These are phyloP conservation scores for Fundulus diaphanus DNA, from an alignment of 2,797 vertebrate genomes.

Conservation along the genomic window DNA sequence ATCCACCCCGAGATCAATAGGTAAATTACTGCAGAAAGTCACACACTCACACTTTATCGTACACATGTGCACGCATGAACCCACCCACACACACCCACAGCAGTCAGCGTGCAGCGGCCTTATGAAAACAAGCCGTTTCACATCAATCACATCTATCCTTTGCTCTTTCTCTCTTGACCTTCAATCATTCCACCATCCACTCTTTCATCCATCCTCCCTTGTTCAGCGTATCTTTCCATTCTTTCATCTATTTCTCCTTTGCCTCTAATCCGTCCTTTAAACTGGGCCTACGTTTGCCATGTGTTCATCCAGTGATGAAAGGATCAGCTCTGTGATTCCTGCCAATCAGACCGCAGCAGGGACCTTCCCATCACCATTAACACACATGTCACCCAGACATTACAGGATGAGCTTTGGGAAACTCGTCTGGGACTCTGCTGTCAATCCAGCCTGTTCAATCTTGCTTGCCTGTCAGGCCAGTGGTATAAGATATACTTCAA, in stretches of 20 bases:
- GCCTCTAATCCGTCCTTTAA: constrained; percentile 72
- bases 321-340: constrained; percentile 53
- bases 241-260: constrained; percentile 70
- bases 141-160: constrained; percentile 71
- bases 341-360: constrained; percentile 57
- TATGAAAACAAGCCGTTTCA: constrained; percentile 74
- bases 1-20: constrained; percentile 55
- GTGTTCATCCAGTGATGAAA: constrained; percentile 72
- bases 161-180: constrained; percentile 73
- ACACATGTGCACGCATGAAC: background rate
- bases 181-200: constrained; percentile 68
- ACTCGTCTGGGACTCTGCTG: constrained; percentile 9
- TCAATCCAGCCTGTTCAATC: too few species aligned
- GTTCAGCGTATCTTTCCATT: constrained; percentile 54
- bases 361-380: constrained; percentile 33
- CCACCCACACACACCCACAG: background rate
- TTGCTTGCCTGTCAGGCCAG: too few species aligned
- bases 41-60: background rate
- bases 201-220: constrained; percentile 70
- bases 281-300: constrained; percentile 56
- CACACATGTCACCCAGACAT: constrained; percentile 36
- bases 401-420: constrained; percentile 20
- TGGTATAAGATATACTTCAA: background rate
- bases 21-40: constrained; percentile 32
- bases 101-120: constrained; percentile 40